These are phyloP conservation scores for Pyrocephalus nanus DNA, from an alignment of 2,797 vertebrate species.

Conservation along the genomic window DNA sequence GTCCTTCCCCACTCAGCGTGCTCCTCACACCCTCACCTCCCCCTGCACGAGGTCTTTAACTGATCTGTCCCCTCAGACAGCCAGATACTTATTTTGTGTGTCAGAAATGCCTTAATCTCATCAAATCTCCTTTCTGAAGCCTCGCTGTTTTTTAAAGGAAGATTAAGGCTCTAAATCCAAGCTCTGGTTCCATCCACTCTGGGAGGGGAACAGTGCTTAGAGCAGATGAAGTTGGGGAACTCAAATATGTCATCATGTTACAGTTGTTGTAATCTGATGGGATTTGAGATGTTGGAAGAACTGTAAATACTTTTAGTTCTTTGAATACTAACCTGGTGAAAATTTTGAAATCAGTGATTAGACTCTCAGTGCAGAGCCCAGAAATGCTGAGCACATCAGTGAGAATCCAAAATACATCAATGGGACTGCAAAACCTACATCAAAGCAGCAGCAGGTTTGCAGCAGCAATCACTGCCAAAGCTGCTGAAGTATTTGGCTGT, in stretches of 20 bases:
- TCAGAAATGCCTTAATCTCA: slow-evolving; percentile 56
- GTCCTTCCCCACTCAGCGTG: not conserved
- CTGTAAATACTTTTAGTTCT: not conserved
- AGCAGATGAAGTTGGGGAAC: not conserved
- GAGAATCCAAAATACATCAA: not conserved
- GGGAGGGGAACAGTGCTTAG: not conserved
- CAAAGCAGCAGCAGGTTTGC: not conserved
- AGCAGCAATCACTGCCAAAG: not conserved
- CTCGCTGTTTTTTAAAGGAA: slow-evolving; percentile 27
- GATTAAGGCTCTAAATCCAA: slow-evolving; percentile 54
- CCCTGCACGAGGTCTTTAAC: not conserved
- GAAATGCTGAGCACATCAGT: not conserved
- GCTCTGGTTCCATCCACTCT: not conserved
- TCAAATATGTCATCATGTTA: not conserved
- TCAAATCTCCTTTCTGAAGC: slow-evolving; percentile 59
- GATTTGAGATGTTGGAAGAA: not conserved
- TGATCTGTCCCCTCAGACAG: not conserved
- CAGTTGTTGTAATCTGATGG: not conserved
- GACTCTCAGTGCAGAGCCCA: not conserved
- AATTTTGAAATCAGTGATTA: not conserved
- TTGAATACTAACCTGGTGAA: not conserved
- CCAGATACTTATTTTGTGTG: not conserved
- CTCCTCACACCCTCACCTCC: not conserved
- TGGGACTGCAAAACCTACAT: not conserved
- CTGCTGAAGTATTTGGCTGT: not conserved